Evolutionary conservation across 2,113 vertebrate species (phyloP).

Genomic region (Probosciger aterrimus): DNA sequence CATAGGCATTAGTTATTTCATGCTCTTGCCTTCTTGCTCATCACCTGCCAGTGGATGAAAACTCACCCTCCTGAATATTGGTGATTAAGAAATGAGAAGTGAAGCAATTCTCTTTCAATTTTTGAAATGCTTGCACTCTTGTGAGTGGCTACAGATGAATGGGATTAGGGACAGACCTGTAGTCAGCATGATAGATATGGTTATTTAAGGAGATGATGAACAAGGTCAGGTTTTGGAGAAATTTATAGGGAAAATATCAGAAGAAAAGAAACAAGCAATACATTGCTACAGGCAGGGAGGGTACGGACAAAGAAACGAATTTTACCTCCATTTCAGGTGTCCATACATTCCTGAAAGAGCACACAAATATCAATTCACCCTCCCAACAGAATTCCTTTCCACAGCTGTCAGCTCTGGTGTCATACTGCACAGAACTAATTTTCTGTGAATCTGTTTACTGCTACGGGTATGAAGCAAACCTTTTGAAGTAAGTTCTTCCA

Average conservation of each 20-base stretch:
- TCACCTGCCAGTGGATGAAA: not conserved
- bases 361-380: not conserved
- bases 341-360: not conserved
- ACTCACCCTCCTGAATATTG: not conserved
- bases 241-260: not conserved
- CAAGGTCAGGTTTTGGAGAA: not conserved
- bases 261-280: not conserved
- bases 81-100: constrained; percentile 21
- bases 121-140: constrained; percentile 24
- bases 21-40: not conserved
- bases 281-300: not conserved
- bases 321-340: not conserved
- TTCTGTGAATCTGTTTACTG: not conserved
- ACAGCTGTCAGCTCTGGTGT: not conserved
- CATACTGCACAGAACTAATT: not conserved
- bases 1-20: constrained; percentile 34
- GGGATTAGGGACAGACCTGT: not conserved
- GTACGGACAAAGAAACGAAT: not conserved
- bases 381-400: not conserved
- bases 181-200: not conserved
- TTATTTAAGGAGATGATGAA: constrained; percentile 17
- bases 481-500: not conserved
- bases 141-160: constrained; percentile 3
- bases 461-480: not conserved
- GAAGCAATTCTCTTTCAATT: constrained; percentile 36